Conservation (phyloP, 2,888 invertebrate species). For the Drosophila lacicola region DNA sequence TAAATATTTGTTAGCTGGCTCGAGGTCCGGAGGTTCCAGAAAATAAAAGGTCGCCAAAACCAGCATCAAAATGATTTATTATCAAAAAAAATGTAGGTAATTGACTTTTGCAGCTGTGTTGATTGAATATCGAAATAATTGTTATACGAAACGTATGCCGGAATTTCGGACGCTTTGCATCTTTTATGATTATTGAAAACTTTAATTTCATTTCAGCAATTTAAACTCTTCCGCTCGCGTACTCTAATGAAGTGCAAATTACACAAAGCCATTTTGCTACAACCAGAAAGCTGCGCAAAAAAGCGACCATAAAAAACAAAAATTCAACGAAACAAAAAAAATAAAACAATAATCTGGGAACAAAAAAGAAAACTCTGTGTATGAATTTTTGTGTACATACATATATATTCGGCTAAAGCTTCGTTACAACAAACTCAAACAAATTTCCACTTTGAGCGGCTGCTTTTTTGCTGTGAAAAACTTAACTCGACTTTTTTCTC, state of each 20-base stretch:
- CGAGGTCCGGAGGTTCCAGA: no score
- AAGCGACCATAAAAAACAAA: constrained; percentile 8
- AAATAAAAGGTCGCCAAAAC: no score
- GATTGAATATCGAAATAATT: no score
- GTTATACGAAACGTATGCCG: not conserved
- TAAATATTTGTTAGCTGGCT: not conserved
- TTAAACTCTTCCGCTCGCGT: constrained; percentile 19
- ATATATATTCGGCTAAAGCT: constrained; percentile 26
- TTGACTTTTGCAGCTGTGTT: no score
- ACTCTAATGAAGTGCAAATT: constrained; percentile 68
- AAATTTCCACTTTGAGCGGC: constrained; percentile 67
- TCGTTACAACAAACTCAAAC: constrained; percentile 72
- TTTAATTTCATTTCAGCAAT: constrained; percentile 41
- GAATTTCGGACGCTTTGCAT: not conserved
- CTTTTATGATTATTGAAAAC: constrained; percentile 14
- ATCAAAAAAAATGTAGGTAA: not conserved
- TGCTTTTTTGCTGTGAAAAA: constrained; percentile 40
- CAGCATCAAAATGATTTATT: not conserved
- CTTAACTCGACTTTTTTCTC: constrained; percentile 26
- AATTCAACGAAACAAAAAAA: constrained; percentile 10
- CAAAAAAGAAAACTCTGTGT: constrained; percentile 27
- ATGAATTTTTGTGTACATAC: constrained; percentile 11
- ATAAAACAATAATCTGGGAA: constrained; percentile 4
- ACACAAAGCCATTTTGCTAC: constrained; percentile 68
- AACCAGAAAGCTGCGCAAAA: constrained; percentile 41